A percentile compares a stretch with the other conserved stretches of the same genome.
Conservation (phyloP, 92 coral and sea anemone species). For the Zoanthus sansibaricus region DNA sequence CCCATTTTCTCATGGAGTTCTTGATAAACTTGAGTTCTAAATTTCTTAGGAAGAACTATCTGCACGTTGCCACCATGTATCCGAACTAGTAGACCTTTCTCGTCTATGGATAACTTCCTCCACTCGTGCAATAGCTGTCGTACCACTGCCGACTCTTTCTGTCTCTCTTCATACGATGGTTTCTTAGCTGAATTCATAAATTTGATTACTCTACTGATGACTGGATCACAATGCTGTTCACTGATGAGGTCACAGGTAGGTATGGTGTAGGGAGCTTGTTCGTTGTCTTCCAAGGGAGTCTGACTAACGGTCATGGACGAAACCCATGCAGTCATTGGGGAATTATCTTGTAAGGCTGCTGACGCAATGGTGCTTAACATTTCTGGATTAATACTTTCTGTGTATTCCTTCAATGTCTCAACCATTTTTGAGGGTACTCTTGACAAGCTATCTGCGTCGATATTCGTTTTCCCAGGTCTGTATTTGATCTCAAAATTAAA, state of each 20-base stretch:
- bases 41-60: slow-evolving; percentile 40
- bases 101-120: slow-evolving; percentile 22
- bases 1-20: slow-evolving; percentile 46
- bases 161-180: slow-evolving; percentile 23
- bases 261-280: neutral
- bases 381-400: slow-evolving; percentile 46
- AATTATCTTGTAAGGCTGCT: neutral
- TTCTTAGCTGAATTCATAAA: slow-evolving; percentile 3
- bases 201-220: slow-evolving; percentile 21
- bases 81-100: slow-evolving; percentile 37
- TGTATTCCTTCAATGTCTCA: slow-evolving; percentile 28
- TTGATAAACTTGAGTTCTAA: slow-evolving; percentile 6
- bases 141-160: slow-evolving; percentile 36
- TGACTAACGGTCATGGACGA: slow-evolving; percentile 24
- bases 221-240: neutral
- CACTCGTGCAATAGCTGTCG: slow-evolving; percentile 30
- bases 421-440: slow-evolving; percentile 44
- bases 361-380: slow-evolving; percentile 40
- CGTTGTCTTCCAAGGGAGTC: slow-evolving; percentile 6
- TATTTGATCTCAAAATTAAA: slow-evolving; percentile 58
- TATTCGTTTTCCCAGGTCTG: slow-evolving; percentile 41
- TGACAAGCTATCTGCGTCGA: slow-evolving; percentile 44
- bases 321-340: slow-evolving; percentile 24
- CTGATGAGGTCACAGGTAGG: neutral
- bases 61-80: neutral